Conservation (phyloP, 1,140 invertebrate genomes). For the Ostrea edulis region DNA sequence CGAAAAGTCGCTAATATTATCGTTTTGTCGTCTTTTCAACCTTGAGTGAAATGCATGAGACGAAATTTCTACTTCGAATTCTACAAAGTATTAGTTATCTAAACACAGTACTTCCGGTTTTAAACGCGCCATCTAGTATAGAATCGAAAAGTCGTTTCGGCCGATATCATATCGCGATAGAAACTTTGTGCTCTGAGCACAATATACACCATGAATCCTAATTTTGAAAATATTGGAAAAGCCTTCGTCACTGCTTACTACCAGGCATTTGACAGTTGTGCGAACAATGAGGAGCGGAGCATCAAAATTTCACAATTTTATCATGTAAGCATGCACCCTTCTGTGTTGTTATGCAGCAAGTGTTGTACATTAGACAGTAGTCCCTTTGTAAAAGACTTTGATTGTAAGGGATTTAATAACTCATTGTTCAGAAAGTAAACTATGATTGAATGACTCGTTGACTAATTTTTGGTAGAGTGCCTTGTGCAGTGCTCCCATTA, state of each 20-base stretch:
- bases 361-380: too few species aligned
- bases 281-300: slow-evolving; percentile 30
- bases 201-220: slow-evolving; percentile 19
- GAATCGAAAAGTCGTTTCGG: background rate
- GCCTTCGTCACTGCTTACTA: slow-evolving; percentile 41
- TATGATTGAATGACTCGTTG: too few species aligned
- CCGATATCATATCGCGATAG: too few species aligned
- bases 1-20: too few species aligned
- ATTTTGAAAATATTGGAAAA: slow-evolving; percentile 36
- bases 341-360: background rate
- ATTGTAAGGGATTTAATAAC: too few species aligned
- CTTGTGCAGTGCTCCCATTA: too few species aligned
- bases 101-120: background rate
- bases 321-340: slow-evolving; percentile 37
- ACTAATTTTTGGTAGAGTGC: too few species aligned
- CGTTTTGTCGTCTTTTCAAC: too few species aligned
- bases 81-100: background rate
- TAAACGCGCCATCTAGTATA: slow-evolving; percentile 27
- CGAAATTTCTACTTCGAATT: background rate
- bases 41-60: too few species aligned
- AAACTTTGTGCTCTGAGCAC: background rate
- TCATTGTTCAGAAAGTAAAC: too few species aligned
- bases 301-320: slow-evolving; percentile 44
- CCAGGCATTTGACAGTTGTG: slow-evolving; percentile 29
- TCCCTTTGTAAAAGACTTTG: too few species aligned